These are phyloP conservation scores for Pyrgilauda ruficollis DNA, from an alignment of 2,113 vertebrate species.

Conservation along the genomic window DNA sequence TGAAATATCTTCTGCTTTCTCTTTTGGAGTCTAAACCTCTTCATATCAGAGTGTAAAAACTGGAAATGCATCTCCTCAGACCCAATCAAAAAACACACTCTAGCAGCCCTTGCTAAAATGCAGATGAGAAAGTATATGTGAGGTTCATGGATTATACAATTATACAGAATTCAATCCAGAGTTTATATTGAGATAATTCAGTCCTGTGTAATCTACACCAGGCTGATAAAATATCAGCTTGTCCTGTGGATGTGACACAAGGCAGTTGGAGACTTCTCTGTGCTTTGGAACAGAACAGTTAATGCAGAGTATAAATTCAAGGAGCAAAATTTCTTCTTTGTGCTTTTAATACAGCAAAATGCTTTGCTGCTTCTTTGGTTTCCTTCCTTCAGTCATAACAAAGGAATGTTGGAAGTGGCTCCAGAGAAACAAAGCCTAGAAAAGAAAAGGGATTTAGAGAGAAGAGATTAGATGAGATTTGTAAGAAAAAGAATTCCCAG, in stretches of 20 bases:
- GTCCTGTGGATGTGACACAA: not conserved
- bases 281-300: not conserved
- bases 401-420: slow-evolving; percentile 15
- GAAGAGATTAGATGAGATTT: slow-evolving; percentile 28
- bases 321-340: not conserved
- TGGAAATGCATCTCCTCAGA: not conserved
- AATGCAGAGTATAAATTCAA: not conserved
- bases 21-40: not conserved
- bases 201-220: not conserved
- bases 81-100: not conserved
- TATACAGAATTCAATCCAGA: not conserved
- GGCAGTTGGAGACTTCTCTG: not conserved
- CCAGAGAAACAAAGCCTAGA: slow-evolving; percentile 28
- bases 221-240: not conserved
- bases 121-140: not conserved
- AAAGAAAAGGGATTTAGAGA: slow-evolving; percentile 8
- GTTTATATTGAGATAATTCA: not conserved
- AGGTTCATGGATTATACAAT: not conserved
- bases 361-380: slow-evolving; percentile 22
- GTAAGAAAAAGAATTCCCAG: slow-evolving; percentile 14
- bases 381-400: slow-evolving; percentile 6
- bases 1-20: not conserved
- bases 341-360: slow-evolving; percentile 16
- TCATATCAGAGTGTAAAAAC: not conserved
- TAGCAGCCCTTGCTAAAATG: not conserved